Base-by-base conservation (phyloP, 2,113 vertebrate genomes). In the Hydropotes inermis region DNA sequence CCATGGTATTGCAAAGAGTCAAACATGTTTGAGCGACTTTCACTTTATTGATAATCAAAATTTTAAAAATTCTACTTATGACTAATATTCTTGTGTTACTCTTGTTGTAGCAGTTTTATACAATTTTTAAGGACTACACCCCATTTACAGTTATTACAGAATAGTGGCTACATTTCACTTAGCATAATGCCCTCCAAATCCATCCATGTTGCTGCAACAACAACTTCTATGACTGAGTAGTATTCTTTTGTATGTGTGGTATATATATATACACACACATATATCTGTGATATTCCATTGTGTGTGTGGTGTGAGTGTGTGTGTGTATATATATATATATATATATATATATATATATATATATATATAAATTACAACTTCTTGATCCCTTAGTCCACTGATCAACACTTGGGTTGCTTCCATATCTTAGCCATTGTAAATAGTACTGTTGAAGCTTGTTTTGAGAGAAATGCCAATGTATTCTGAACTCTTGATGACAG, bases 301-400 rank as follows among this genome's bases (percentile, higher is more conserved):
- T 30, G 27, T 47, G 2, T 11, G 1, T 2, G 0, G 16, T 54
- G 15, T 64, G 16, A 33, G 2, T 33, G 2, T 61, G 7, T 61
- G 15, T 61, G 15, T 61, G 30, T 30, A 11, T n/a, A 43, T 45
- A 50, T 33, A 0, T 30, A 5, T 61, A 15, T 61, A 33, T 61
- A 30, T 61, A 43, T 43, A 5, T 43, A 5, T 43, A 5, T 43
- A 30, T 61, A 30, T 27, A 15, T 78, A 17, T 50, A 33, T 50
- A 47, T 30, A 11, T n/a, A 43, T 45, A 50, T 33, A 0, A 39
- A 39, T 47, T 9, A 52, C 19, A n/a, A n/a, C 11, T 83, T 55
- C 50, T 83, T 83, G 36, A 50, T 36, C 52, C 6, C 7, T 83
- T 83, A 55, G 17, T 55, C 81, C 23, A 23, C n/a, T 27, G 50